These are phyloP conservation scores for Camponotus floridanus DNA, from an alignment of 1,140 invertebrate genomes.

Conservation along the genomic window DNA sequence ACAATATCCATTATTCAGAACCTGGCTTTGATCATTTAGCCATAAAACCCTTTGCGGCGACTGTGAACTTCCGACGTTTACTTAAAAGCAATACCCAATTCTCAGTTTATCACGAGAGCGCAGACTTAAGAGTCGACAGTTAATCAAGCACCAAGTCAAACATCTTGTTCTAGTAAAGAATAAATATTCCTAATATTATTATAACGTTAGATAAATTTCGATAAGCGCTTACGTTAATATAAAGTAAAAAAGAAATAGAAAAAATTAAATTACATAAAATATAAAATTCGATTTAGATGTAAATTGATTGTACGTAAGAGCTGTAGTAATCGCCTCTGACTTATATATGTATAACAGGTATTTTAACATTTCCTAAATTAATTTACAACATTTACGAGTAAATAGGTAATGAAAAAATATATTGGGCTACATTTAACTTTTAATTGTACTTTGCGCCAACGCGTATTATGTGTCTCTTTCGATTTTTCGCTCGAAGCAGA, in stretches of 20 bases:
- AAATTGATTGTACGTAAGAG: background rate
- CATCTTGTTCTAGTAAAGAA: background rate
- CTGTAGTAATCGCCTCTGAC: no score
- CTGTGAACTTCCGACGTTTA: constrained; percentile 31
- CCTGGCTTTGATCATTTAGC: constrained; percentile 25
- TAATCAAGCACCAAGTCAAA: no score
- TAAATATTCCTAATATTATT: constrained; percentile 19
- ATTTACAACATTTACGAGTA: background rate
- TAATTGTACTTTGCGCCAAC: background rate
- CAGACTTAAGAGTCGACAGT: background rate
- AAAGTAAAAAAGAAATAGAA: background rate
- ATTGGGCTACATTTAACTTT: background rate
- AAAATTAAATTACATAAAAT: background rate
- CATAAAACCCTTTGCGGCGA: background rate
- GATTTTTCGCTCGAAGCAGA: background rate
- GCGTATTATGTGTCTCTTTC: background rate
- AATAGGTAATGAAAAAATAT: background rate
- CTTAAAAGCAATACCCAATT: constrained; percentile 32
- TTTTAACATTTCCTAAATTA: background rate
- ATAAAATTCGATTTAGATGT: background rate
- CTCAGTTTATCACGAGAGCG: background rate
- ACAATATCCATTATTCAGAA: constrained; percentile 47
- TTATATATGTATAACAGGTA: no score
- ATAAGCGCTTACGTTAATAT: background rate
- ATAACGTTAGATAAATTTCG: background rate